phyloP scores from a whole-genome alignment of 1,140 invertebrate genomes.

The Tribolium castaneum region DNA sequence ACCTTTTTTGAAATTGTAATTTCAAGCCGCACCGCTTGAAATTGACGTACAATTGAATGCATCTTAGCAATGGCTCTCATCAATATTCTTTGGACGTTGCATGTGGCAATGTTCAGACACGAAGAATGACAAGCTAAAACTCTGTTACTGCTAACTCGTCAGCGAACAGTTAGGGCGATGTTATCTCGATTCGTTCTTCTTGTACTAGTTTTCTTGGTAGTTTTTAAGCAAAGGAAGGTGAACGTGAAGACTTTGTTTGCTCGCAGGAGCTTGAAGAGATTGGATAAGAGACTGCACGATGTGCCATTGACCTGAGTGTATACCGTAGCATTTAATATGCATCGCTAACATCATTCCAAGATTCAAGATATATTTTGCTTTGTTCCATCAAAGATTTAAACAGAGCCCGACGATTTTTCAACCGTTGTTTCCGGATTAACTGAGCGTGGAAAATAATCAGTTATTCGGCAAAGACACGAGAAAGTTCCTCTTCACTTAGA shows the following conservation, averaged over 20 bases:
- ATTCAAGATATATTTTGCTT: constrained; percentile 24
- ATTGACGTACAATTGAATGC: constrained; percentile 6
- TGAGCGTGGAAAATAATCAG: constrained; percentile 20
- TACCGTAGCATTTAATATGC: constrained; percentile 38
- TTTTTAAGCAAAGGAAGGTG: constrained; percentile 34
- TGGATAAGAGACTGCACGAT: constrained; percentile 27
- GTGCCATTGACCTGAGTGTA: constrained; percentile 43
- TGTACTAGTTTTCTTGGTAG: constrained; percentile 16
- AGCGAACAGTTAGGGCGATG: constrained; percentile 14
- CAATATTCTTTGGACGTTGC: not conserved
- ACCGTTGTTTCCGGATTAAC: constrained; percentile 19
- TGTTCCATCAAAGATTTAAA: constrained; percentile 3
- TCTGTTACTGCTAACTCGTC: constrained; percentile 20
- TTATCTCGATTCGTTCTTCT: constrained; percentile 4
- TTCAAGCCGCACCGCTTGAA: not conserved
- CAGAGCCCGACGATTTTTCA: constrained; percentile 36
- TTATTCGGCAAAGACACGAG: constrained; percentile 4
- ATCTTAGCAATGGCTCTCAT: not conserved
- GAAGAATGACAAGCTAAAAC: not conserved
- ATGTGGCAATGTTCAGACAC: not conserved
- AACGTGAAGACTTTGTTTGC: constrained; percentile 33
- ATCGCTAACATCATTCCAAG: constrained; percentile 32
- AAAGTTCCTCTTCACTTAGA: not conserved
- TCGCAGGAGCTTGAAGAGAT: constrained; percentile 19
- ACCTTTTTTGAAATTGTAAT: not conserved